Base-by-base conservation (phyloP, 2,113 vertebrate genomes). In the Cnemophilus loriae region DNA sequence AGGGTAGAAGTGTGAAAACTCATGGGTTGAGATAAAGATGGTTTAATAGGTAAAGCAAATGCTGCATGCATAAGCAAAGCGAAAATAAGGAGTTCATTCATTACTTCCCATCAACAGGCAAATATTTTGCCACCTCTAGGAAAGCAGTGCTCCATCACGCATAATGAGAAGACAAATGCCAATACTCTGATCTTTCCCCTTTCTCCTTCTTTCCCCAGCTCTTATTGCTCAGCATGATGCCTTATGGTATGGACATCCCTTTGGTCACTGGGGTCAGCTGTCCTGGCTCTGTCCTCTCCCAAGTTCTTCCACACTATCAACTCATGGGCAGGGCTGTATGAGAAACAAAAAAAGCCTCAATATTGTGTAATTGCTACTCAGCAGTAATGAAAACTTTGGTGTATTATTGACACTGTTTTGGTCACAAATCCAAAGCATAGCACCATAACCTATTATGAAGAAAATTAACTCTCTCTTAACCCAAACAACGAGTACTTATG, bases 241-340 rank as follows among this genome's bases (percentile, higher is more conserved):
- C 56, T 19, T 41, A 20, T 6, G 16, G 24, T 26, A 46, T 39
- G 44, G 50, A 49, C 23, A 42, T 44, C 18, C 28, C 21, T 74
- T 69, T 69, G 44, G 10, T 83, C 55, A 28, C 1, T 64, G 42
- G 4, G 17, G 17, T 63, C 70, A 73, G 26, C 37, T 82, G 16
- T 53, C 59, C 39, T 27, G 37, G 11, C 37, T 77, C 49, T 59
- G 53, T 44, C 59, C 20, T 47, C 55, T 73, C 37, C 39, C 32
- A 59, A 0, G 16, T 39, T 46, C 26, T 35, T 64, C 27, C 16
- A 49, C 16, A 33, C 7, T 20, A 19, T 27, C 52, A 53, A 14
- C 8, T 74, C 3, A 5, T n/a, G 73, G 46, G 18, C 35, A 65
- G 67, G 26, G 14, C 33, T 0, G 0, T 18, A 20, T 18, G 57